A percentile compares a stretch with the other conserved stretches of the same genome.
Evolutionary conservation across 1,140 invertebrate species (phyloP).

Genomic region (Drosophila subpulchrella): DNA sequence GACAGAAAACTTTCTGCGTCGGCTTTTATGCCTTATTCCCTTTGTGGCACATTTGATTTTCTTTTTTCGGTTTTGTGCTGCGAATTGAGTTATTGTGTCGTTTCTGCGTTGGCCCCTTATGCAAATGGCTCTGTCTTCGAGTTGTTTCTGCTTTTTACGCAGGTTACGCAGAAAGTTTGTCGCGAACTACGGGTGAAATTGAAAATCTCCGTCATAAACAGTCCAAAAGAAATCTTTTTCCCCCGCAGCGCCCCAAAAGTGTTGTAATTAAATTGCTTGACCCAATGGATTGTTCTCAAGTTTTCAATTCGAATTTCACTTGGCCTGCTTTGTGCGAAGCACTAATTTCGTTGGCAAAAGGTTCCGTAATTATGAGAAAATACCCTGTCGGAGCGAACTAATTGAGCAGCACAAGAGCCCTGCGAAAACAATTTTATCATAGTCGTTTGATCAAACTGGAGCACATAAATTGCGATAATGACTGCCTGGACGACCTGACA

Average conservation of each 20-base stretch:
- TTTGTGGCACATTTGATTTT: conserved; percentile 58
- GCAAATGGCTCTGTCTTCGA: conserved; percentile 60
- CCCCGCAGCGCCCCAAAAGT: conserved; percentile 30
- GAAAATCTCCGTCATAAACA: conserved; percentile 53
- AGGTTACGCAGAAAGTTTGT: conserved; percentile 45
- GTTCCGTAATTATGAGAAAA: conserved; percentile 16
- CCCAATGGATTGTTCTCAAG: conserved; percentile 57
- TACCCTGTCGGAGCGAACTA: conserved; percentile 20
- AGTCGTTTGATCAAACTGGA: conserved; percentile 14
- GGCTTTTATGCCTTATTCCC: conserved; percentile 63
- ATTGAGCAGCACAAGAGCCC: conserved; percentile 31
- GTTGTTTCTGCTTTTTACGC: conserved; percentile 35
- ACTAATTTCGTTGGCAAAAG: conserved; percentile 37
- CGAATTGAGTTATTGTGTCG: conserved; percentile 77
- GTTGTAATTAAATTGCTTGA: conserved; percentile 67
- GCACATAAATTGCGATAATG: conserved; percentile 38
- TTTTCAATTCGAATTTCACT: conserved; percentile 10
- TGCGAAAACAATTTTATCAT: conserved; percentile 8
- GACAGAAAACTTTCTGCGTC: conserved; percentile 50
- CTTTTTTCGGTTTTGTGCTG: conserved; percentile 31
- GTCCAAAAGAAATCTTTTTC: conserved; percentile 28
- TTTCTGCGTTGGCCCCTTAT: conserved; percentile 51
- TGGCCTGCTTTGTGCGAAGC: conserved; percentile 24
- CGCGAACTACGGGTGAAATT: conserved; percentile 26
- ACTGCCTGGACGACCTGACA: conserved; percentile 7